Conservation (phyloP, 2,888 invertebrate genomes). For the Agrochola lota region DNA sequence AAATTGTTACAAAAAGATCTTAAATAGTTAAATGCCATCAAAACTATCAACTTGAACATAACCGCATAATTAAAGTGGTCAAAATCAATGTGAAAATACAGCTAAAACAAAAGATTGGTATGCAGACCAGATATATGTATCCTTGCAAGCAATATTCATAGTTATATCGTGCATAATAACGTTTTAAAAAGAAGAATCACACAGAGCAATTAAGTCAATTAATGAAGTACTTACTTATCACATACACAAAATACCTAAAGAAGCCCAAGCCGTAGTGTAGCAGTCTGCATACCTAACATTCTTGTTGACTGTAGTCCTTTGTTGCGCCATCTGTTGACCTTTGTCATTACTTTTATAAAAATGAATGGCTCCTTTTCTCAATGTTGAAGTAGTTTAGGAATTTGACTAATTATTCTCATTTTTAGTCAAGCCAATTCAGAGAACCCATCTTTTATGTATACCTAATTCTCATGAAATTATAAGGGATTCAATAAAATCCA, state of each 20-base stretch:
- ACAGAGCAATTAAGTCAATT: not conserved
- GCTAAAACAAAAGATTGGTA: not conserved
- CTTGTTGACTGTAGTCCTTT: conserved; percentile 6
- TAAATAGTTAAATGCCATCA: conserved; percentile 21
- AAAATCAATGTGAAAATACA: conserved; percentile 1
- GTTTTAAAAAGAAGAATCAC: not conserved
- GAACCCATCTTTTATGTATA: not conserved
- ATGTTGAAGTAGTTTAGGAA: not conserved
- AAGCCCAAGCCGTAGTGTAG: not conserved
- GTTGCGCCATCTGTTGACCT: conserved; percentile 6
- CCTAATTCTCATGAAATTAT: not conserved
- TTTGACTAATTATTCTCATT: not conserved
- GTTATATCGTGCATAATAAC: not conserved
- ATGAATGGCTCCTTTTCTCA: conserved; percentile 1
- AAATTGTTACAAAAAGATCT: conserved; percentile 54
- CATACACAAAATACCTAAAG: not conserved
- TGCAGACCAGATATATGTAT: not conserved
- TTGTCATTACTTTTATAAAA: not conserved
- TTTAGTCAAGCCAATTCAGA: not conserved
- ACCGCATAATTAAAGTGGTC: not conserved
- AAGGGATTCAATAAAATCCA: conserved; percentile 55
- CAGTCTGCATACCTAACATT: not conserved
- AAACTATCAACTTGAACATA: not conserved
- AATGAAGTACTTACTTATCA: conserved; percentile 2
- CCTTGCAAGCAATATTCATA: not conserved